Base-by-base conservation (phyloP, 2,797 vertebrate genomes). In the Microctenopoma lineatum region DNA sequence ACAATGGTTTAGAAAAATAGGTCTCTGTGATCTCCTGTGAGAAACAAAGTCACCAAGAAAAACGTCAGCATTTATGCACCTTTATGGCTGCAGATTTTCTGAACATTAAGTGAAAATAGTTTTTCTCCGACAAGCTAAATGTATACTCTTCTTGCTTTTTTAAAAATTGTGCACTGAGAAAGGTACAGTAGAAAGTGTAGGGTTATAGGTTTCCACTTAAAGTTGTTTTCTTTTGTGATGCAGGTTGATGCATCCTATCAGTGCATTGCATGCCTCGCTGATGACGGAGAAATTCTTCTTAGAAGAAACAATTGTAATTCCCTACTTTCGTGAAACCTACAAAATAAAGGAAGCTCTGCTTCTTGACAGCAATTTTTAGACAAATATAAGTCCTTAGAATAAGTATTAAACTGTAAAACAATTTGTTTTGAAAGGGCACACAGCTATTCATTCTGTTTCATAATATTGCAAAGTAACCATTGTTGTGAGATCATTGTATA, bases 251-350 rank as follows among this genome's bases (percentile, higher is more conserved):
- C 4, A 72, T 54, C n/a, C 1, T 47, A 10, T 45, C 60, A 61
- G 15, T n/a, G 34, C 73, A 45, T 79, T 0, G 50, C 80, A 81
- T 81, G 80, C 3, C 68, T 56, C 44, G 34, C 10, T 29, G 36
- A 73, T 56, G 39, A 80, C 42, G 53, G 18, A 45, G 32, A 69
- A 84, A 81, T 83, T 78, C 78, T 65, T 79, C 73, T 68, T 13
- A 50, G 73, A 36, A 36, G 36, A 36, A 36, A 54, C 52, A 11
- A 3, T 26, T 52, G 41, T 51, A 44, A 16, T 26, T 60, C n/a
- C 42, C 4, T n/a, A 13, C 56, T 67, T 71, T 57, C 34, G 14
- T 82, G 79, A 67, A 56, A 48, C 10, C 9, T 27, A 16, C 38
- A 55, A 63, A 7, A 51, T 52, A 36, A 29, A 58, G 26, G 32